Evolutionary conservation across 1,140 invertebrate genomes (phyloP), one percentile per base, ranked within the genome.

Genomic region (Neodiprion fabricii): DNA sequence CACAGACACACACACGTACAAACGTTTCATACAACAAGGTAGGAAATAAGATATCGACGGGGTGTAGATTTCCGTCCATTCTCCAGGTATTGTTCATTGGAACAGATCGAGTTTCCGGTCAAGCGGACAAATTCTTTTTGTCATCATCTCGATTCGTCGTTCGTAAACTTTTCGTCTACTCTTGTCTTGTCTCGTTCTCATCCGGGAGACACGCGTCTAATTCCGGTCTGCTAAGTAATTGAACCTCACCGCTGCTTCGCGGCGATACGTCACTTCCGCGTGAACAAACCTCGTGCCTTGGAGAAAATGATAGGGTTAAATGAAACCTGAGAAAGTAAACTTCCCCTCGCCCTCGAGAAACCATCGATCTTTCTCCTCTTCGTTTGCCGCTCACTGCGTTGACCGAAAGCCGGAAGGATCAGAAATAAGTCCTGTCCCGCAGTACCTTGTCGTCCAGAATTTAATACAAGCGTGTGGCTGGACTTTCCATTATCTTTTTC

Each of bases 401-500:
- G 17, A 21, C 17, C 17, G 17, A 21, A 21, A 21, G 17, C 17
- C 17, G 17, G 17, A 21, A 21, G 17, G 17, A 21, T 21, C 17
- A 21, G 17, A 21, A 21, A 21, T 21, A 21, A 21, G 17, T 21
- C 17, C 17, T 21, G 17, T 21, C 17, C 17, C 17, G 17, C 17
- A 21, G 17, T 21, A 21, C 17, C 17, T 21, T 21, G 17, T 21
- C 17, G 17, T 21, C 17, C 17, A 21, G 17, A 21, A 21, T 21
- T 21, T 21, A 21, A 21, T 21, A 21, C 17, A 21, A 21, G 17
- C 17, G 17, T 21, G 17, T 21, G 17, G 17, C 17, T 21, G 17
- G 17, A 21, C 17, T 21, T 21, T 21, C 17, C 17, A 21, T 21
- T 21, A n/a, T 71, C 75, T 67, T 74, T 50, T 76, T 1, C 66